Evolutionary conservation across 2,113 vertebrate species (phyloP).

Genomic region (Microcebus jonahi): DNA sequence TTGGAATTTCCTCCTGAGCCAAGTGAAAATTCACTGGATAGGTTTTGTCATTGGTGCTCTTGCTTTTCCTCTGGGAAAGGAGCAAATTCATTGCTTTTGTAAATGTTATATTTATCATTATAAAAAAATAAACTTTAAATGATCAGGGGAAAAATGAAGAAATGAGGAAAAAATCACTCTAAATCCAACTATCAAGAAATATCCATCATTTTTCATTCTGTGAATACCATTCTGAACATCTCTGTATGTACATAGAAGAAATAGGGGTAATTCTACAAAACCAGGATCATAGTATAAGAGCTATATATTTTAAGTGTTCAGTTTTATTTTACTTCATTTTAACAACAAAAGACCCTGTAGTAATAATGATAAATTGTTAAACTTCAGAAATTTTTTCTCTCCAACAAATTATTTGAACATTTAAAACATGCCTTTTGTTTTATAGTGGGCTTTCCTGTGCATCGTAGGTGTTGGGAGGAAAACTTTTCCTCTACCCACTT

Average conservation of each 20-base stretch:
- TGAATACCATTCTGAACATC: not conserved
- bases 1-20: conserved; percentile 34
- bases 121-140: conserved; percentile 39
- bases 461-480: not conserved
- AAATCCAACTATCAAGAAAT: conserved; percentile 6
- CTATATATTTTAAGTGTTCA: not conserved
- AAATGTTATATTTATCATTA: conserved; percentile 22
- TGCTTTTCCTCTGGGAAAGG: conserved; percentile 25
- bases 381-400: conserved; percentile 35
- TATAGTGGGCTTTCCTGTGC: not conserved
- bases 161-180: not conserved
- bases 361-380: conserved; percentile 19
- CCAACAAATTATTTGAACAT: not conserved
- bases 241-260: not conserved
- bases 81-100: conserved; percentile 27
- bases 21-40: not conserved
- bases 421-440: conserved; percentile 5
- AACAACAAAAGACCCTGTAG: not conserved
- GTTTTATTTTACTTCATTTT: conserved; percentile 10
- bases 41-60: not conserved
- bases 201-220: not conserved
- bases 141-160: not conserved
- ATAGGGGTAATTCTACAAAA: not conserved
- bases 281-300: not conserved
- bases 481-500: not conserved